Percentiles rank a stretch among this genome's conserved stretches.
These are phyloP conservation scores for Patella caerulea DNA, from an alignment of 2,888 invertebrate genomes.

Conservation along the genomic window DNA sequence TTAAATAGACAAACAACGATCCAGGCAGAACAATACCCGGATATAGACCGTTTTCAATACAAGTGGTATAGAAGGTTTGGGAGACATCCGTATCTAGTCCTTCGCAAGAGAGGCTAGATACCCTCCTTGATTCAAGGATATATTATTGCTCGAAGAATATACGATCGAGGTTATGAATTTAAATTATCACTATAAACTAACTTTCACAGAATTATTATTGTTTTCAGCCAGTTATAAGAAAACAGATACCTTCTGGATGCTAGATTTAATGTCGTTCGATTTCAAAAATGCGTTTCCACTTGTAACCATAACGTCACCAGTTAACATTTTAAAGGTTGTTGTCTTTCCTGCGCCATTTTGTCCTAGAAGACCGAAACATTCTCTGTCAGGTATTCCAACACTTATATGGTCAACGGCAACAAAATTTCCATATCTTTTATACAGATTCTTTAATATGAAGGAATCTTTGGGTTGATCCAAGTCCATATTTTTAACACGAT, in stretches of 20 bases:
- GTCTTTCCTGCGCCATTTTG: constrained; percentile 93
- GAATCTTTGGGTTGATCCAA: constrained; percentile 56
- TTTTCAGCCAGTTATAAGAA: neutral
- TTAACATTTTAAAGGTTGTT: constrained; percentile 83
- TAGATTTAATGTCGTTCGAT: constrained; percentile 68
- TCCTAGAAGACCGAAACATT: constrained; percentile 86
- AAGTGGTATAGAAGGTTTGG: too few relatives aligned
- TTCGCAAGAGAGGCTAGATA: too few relatives aligned
- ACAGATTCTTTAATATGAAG: constrained; percentile 71
- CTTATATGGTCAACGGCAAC: constrained; percentile 61
- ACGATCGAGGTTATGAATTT: too few relatives aligned
- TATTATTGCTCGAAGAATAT: too few relatives aligned
- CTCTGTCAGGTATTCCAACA: constrained; percentile 65
- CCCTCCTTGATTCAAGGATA: too few relatives aligned
- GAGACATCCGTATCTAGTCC: too few relatives aligned
- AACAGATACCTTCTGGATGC: constrained; percentile 48
- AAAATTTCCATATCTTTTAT: constrained; percentile 79
- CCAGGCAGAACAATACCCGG: too few relatives aligned
- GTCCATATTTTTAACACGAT: neutral
- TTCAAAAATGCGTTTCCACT: constrained; percentile 74
- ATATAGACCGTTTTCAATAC: too few relatives aligned
- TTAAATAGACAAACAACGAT: too few relatives aligned
- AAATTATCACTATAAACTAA: too few relatives aligned
- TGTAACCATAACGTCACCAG: constrained; percentile 73
- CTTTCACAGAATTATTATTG: too few relatives aligned